Base-by-base conservation (phyloP, 1,140 invertebrate species). In the Antheraea pernyi region DNA sequence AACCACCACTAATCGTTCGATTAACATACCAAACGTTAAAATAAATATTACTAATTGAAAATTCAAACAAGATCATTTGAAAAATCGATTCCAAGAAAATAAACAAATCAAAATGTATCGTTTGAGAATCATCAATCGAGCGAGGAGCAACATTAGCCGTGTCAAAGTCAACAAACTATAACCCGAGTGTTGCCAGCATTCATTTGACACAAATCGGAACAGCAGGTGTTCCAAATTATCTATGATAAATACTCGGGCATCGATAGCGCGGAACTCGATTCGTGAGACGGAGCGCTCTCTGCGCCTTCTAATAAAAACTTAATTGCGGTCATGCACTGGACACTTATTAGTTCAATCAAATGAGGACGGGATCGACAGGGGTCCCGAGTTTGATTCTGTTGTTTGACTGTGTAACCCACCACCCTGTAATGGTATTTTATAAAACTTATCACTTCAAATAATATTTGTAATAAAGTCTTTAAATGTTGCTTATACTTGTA, bases 61-160 rank as follows among this genome's bases (percentile, higher is more conserved):
- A 53, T 53, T 53, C 46, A 53, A 53, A 53, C 46, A 53, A 53
- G 46, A 53, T 53, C 46, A 53, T 53, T 53, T 53, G 16, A 53
- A 53, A 53, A 53, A 53, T 53, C 46, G 46, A 53, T 53, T 53
- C 9, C 46, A 53, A 53, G 13, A 53, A 53, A 53, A 53, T 53
- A 53, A 53, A 53, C 46, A 53, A 53, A 53, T 53, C 46, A 53
- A 53, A 53, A 53, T 16, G 46, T 53, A 53, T 53, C 46, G 46
- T 53, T 53, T 53, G 46, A 53, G 46, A 53, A 53, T 53, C 46
- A 53, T 53, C 46, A 53, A 53, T 53, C 46, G 46, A 53, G 46
- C 46, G 46, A 53, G 9, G 46, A 53, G 13, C 46, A 53, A 53
- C 46, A 53, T 53, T 53, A 53, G 46, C 46, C 46, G 46, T 53